A percentile compares a stretch with the other conserved stretches of the same genome.
Evolutionary conservation across 2,113 vertebrate species (phyloP).

Genomic region (Peromyscus leucopus): DNA sequence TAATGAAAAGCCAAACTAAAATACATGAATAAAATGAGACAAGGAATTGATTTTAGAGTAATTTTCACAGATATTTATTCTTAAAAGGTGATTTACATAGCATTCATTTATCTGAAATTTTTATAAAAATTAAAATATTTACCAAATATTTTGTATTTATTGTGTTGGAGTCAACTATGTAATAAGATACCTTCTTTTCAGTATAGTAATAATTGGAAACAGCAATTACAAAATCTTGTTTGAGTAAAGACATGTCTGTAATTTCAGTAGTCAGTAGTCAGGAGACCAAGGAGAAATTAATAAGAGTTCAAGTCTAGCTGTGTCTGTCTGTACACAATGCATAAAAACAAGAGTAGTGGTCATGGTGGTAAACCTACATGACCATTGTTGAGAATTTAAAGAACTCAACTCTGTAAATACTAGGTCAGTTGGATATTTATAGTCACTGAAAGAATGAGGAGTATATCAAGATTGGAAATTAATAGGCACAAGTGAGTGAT

Average conservation of each 20-base stretch:
- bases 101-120: not conserved
- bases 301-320: not conserved
- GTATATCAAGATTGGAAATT: not conserved
- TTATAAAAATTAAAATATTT: constrained; percentile 33
- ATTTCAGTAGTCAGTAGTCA: not conserved
- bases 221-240: not conserved
- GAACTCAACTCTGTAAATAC: not conserved
- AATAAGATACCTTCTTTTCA: not conserved
- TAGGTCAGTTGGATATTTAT: not conserved
- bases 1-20: constrained; percentile 56
- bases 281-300: not conserved
- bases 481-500: not conserved
- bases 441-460: not conserved
- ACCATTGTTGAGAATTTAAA: not conserved
- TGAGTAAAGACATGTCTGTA: not conserved
- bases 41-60: not conserved
- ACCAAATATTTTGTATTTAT: not conserved
- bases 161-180: not conserved
- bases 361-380: not conserved
- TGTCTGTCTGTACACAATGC: not conserved
- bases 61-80: not conserved
- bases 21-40: not conserved
- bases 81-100: not conserved
- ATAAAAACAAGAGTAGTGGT: not conserved
- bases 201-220: not conserved